Base-by-base conservation (phyloP, 1,140 invertebrate genomes). In the Bombus waltoni region DNA sequence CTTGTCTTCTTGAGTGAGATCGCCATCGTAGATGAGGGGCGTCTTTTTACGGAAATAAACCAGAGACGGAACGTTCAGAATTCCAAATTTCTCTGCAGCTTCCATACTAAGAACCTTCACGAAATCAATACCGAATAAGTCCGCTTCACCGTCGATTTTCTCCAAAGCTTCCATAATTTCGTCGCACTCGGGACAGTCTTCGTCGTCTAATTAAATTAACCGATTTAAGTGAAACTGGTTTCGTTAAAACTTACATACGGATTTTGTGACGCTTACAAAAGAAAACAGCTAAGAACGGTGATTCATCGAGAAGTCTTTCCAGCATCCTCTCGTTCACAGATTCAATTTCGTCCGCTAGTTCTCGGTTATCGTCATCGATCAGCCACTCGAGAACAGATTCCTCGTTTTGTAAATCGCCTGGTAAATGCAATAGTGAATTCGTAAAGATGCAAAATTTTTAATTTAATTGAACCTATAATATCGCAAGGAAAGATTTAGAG, bases 271-370 rank as follows among this genome's bases (percentile, higher is more conserved):
- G 79, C 97, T 97, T 96, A 99, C 98, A 99, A 93, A 98, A 99
- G 94, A 98, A 98, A 6, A 98, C 98, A 32, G 98, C 98, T 68
- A 99, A 96, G 90, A 99, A 97, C 78, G 98, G 97, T 22, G 98
- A 98, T 93, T 98, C 97, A 42, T 97, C 97, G 87, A 99, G 95
- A 40, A 99, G 96, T 92, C 98, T 96, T 89, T 98, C 97, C 80
- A 99, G 95, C 98, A 99, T 99, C 91, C 98, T 96, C 80, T 97
- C 97, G 93, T 99, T 99, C 3, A 99, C 98, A 71, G 97, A 97
- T 95, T 99, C 98, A 91, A 99, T 99, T 96, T 99, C 98, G 95
- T 99, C 98, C 25, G 98, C 98, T 85, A 99, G 93, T 96, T 99
- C 98, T 28, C 98, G 96, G 94, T 99, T 99, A 86, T 99, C 98